Conservation (phyloP, 1,140 invertebrate genomes). For the Drosophila triauraria region DNA sequence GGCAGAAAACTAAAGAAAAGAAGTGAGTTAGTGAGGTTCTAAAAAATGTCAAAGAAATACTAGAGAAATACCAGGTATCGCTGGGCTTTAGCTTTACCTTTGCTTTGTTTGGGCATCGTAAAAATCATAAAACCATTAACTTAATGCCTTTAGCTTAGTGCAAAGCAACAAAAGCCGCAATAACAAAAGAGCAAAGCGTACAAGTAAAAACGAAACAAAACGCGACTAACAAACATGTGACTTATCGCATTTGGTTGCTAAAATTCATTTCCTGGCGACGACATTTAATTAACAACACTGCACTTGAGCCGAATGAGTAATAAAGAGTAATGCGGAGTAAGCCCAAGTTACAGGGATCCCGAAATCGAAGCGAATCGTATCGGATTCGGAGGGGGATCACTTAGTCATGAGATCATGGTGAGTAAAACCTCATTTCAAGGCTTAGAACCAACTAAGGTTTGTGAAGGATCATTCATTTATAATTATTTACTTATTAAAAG, state of each 20-base stretch:
- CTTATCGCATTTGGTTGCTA: slow-evolving; percentile 49
- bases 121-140: slow-evolving; percentile 26
- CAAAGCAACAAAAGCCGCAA: slow-evolving; percentile 18
- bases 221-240: slow-evolving; percentile 28
- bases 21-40: neutral
- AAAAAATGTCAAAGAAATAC: neutral
- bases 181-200: slow-evolving; percentile 21
- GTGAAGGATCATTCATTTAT: neutral
- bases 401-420: neutral
- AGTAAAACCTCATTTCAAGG: neutral
- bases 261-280: slow-evolving; percentile 46
- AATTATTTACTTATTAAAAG: too few relatives aligned
- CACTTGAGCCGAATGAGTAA: slow-evolving; percentile 20
- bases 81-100: neutral
- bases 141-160: slow-evolving; percentile 27
- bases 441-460: neutral
- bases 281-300: slow-evolving; percentile 39
- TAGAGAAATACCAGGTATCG: neutral
- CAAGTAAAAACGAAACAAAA: slow-evolving; percentile 3
- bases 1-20: neutral
- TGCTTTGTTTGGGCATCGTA: slow-evolving; percentile 17
- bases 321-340: slow-evolving; percentile 8
- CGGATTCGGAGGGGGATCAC: neutral
- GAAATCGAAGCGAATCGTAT: neutral
- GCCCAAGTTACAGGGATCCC: neutral